Conservation (phyloP, 2,888 invertebrate species). For the Thera britannica region DNA sequence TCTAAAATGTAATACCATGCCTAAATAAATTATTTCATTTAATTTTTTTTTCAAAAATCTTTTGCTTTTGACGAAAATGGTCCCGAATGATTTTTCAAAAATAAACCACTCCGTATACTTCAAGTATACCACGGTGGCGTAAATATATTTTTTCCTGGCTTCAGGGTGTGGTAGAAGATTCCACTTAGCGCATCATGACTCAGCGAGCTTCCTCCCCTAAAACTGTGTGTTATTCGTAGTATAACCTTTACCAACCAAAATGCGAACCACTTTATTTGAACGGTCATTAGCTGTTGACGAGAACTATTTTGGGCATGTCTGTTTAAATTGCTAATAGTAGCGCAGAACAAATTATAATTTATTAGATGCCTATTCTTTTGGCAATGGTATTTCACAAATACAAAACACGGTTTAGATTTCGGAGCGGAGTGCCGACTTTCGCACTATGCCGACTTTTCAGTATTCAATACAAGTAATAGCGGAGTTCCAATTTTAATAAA, state of each 20-base stretch:
- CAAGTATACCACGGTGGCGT: neutral
- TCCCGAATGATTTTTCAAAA: no score
- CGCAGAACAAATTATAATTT: neutral
- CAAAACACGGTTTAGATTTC: neutral
- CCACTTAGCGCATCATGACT: slow-evolving; percentile 59
- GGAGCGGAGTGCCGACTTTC: no score
- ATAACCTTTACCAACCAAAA: slow-evolving; percentile 60
- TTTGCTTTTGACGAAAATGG: no score
- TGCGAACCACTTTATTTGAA: slow-evolving; percentile 62
- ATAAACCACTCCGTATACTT: neutral
- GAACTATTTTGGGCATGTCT: slow-evolving; percentile 52
- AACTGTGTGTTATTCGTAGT: slow-evolving; percentile 45
- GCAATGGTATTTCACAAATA: neutral
- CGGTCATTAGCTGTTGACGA: slow-evolving; percentile 59
- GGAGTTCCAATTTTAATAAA: no score
- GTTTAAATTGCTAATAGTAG: slow-evolving; percentile 33
- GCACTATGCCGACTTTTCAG: no score
- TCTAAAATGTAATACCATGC: no score
- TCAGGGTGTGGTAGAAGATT: slow-evolving; percentile 49
- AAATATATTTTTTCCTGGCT: slow-evolving; percentile 23
- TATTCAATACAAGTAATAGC: no score
- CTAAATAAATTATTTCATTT: no score
- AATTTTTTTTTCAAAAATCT: no score
- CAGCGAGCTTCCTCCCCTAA: slow-evolving; percentile 37
- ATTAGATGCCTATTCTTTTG: neutral